These are phyloP conservation scores for Eremophila alpestris DNA, from an alignment of 2,797 vertebrate species.

Conservation along the genomic window DNA sequence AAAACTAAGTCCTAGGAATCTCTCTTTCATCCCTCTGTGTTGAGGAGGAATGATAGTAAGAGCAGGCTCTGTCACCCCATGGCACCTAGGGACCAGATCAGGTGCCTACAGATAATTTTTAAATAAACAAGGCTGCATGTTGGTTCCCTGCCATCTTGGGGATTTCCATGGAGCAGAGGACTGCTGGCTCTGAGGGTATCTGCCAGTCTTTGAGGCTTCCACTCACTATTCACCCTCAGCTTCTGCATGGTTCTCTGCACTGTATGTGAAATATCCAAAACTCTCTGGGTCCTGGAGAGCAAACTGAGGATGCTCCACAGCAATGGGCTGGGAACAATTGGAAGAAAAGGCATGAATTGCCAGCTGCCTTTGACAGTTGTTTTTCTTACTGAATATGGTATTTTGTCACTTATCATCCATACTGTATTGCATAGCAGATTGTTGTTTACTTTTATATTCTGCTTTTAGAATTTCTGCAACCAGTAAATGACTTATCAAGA, in stretches of 20 bases:
- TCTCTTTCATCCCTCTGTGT: background rate
- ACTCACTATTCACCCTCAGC: background rate
- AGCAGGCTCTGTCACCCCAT: background rate
- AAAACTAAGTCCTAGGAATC: background rate
- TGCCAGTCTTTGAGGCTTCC: background rate
- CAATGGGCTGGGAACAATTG: background rate
- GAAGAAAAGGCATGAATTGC: background rate
- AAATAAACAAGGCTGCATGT: background rate
- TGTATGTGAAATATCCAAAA: background rate
- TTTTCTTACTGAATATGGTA: conserved; percentile 4
- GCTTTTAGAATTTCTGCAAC: conserved; percentile 29
- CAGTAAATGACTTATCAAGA: conserved; percentile 49
- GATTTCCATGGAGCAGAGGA: background rate
- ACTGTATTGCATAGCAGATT: conserved; percentile 15
- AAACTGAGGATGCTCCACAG: background rate
- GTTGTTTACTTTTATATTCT: conserved; percentile 38
- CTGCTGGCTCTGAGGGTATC: background rate
- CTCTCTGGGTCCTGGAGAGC: background rate
- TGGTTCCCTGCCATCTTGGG: background rate
- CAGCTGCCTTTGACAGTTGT: conserved; percentile 2
- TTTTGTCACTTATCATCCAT: conserved; percentile 37
- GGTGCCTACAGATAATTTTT: background rate
- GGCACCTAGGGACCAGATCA: background rate
- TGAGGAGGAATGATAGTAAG: background rate
- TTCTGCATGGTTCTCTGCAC: background rate